These are phyloP conservation scores for Prorops nasuta DNA, from an alignment of 1,140 invertebrate genomes.

Conservation along the genomic window DNA sequence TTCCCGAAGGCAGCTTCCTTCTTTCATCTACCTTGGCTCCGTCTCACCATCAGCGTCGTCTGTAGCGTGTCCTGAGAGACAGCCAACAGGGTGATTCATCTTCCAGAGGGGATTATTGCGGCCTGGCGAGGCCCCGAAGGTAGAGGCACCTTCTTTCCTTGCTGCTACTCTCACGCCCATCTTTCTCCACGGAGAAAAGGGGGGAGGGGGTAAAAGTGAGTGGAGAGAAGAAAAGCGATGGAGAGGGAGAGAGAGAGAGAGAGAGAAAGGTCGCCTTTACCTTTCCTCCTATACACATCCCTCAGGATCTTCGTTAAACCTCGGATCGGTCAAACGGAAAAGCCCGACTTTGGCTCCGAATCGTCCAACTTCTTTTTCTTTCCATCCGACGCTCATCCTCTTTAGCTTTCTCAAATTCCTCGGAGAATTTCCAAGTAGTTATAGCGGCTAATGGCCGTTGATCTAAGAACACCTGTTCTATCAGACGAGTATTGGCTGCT, in stretches of 20 bases:
- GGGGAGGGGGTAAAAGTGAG: background rate
- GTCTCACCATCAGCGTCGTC: slow-evolving; percentile 19
- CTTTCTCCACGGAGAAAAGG: background rate
- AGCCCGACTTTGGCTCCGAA: background rate
- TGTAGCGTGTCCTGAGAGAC: slow-evolving; percentile 20
- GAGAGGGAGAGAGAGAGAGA: background rate
- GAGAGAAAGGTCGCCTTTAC: background rate
- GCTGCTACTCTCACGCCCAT: background rate
- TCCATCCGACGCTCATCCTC: background rate
- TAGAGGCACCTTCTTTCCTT: slow-evolving; percentile 11
- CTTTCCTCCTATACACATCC: background rate
- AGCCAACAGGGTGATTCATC: slow-evolving; percentile 39
- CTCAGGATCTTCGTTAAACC: background rate
- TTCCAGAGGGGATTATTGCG: slow-evolving; percentile 37
- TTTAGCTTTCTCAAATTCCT: background rate
- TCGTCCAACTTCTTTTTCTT: background rate
- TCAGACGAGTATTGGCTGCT: no score
- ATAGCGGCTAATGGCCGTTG: background rate
- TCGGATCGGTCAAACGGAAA: background rate
- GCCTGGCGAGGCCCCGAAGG: slow-evolving; percentile 15
- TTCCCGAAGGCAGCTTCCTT: slow-evolving; percentile 12
- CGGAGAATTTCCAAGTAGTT: background rate
- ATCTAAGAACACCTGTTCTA: background rate
- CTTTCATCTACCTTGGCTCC: slow-evolving; percentile 19
- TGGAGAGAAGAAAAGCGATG: background rate